Evolutionary conservation across 2,113 vertebrate genomes (phyloP).

Genomic region (Rhynchopsitta pachyrhyncha): DNA sequence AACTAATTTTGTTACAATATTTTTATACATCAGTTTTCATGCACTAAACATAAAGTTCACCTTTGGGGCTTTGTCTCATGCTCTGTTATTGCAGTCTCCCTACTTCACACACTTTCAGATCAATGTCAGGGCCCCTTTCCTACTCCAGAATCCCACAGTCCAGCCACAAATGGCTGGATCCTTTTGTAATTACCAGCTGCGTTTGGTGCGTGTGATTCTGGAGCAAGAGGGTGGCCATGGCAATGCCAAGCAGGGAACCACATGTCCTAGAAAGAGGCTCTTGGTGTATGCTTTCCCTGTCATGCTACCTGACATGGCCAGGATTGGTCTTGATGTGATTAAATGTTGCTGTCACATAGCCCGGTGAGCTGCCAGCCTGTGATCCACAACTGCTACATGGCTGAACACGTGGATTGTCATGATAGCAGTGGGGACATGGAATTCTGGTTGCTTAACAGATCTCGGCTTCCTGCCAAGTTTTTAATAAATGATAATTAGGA

Average conservation of each 20-base stretch:
- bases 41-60: neutral
- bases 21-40: neutral
- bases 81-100: neutral
- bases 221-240: neutral
- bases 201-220: accelerated
- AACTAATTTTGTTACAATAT: neutral
- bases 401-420: neutral
- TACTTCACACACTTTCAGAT: neutral
- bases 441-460: neutral
- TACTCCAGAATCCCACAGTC: neutral
- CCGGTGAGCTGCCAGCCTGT: neutral
- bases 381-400: neutral
- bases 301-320: neutral
- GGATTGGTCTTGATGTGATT: neutral
- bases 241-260: neutral
- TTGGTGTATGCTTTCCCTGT: neutral
- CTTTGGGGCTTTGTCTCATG: neutral
- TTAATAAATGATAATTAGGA: conserved; percentile 39
- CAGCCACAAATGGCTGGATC: neutral
- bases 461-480: conserved; percentile 10
- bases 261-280: accelerated
- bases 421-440: neutral
- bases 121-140: neutral
- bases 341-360: neutral
- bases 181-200: neutral